Conservation (phyloP, 2,888 invertebrate species). For the Andrena trimmerana region DNA sequence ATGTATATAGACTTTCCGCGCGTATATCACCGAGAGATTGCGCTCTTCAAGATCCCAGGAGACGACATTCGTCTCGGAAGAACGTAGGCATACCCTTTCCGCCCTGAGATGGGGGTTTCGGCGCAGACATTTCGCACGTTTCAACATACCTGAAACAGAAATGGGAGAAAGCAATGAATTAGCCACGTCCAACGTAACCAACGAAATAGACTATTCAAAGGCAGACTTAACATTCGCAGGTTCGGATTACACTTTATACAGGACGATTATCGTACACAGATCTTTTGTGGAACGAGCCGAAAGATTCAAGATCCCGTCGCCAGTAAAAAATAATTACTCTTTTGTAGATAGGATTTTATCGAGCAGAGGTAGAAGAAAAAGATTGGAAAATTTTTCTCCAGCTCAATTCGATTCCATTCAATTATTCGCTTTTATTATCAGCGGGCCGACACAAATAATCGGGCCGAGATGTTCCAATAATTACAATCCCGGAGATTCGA, state of each 20-base stretch:
- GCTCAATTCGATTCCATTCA: constrained; percentile 39
- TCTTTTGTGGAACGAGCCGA: neutral
- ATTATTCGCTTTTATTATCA: constrained; percentile 51
- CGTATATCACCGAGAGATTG: constrained; percentile 63
- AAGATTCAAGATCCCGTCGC: constrained; percentile 7
- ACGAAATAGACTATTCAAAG: neutral
- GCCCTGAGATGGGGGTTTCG: neutral
- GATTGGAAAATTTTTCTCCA: constrained; percentile 47
- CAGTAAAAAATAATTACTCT: constrained; percentile 21
- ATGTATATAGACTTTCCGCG: constrained; percentile 56
- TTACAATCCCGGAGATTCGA: constrained; percentile 48
- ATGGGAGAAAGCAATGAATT: constrained; percentile 20
- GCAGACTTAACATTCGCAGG: neutral
- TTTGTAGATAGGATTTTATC: constrained; percentile 1
- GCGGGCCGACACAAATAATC: constrained; percentile 53
- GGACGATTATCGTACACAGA: neutral
- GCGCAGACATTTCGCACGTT: neutral
- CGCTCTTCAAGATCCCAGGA: constrained; percentile 43
- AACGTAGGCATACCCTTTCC: constrained; percentile 12
- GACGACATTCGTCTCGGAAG: constrained; percentile 11
- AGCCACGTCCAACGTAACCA: neutral
- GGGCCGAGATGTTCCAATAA: constrained; percentile 57
- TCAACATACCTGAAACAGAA: constrained; percentile 67
- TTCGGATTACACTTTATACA: neutral
- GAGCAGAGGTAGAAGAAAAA: constrained; percentile 10